Evolutionary conservation across 2,888 invertebrate genomes (phyloP).

Genomic region (Leptinotarsa rubiginosa): DNA sequence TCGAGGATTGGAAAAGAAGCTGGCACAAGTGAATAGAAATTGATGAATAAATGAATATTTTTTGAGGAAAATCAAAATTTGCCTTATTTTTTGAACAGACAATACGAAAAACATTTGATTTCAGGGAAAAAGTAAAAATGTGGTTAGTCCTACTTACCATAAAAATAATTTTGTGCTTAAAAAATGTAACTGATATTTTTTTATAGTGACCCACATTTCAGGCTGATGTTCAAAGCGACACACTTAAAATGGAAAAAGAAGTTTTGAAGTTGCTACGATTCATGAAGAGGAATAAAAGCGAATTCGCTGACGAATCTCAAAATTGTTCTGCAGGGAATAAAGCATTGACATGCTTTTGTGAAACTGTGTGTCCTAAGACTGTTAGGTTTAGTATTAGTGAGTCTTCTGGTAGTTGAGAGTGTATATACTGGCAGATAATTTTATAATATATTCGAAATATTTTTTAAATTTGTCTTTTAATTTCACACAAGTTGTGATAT

Average conservation of each 20-base stretch:
- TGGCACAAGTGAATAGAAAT: no score
- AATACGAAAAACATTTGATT: no score
- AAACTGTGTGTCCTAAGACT: conserved; percentile 29
- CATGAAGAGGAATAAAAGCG: conserved; percentile 44
- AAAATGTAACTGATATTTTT: not conserved
- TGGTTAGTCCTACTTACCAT: no score
- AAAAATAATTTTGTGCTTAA: no score
- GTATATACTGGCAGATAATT: conserved; percentile 8
- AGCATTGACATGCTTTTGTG: conserved; percentile 27
- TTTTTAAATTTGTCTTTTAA: not conserved
- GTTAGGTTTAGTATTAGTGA: conserved; percentile 40
- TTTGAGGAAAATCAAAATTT: no score
- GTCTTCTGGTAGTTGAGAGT: conserved; percentile 24
- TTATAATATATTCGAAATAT: not conserved
- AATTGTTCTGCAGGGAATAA: conserved; percentile 3
- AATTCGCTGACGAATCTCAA: not conserved
- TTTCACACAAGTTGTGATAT: no score
- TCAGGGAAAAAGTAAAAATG: no score
- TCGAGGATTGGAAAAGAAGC: no score
- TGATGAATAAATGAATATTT: no score
- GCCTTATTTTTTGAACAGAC: no score
- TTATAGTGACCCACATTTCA: conserved; percentile 40
- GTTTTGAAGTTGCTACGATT: conserved; percentile 54
- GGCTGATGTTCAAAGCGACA: conserved; percentile 58
- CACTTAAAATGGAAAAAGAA: conserved; percentile 57